phyloP scores from a whole-genome alignment of 2,797 vertebrate species.

The Novumbra hubbsi region DNA sequence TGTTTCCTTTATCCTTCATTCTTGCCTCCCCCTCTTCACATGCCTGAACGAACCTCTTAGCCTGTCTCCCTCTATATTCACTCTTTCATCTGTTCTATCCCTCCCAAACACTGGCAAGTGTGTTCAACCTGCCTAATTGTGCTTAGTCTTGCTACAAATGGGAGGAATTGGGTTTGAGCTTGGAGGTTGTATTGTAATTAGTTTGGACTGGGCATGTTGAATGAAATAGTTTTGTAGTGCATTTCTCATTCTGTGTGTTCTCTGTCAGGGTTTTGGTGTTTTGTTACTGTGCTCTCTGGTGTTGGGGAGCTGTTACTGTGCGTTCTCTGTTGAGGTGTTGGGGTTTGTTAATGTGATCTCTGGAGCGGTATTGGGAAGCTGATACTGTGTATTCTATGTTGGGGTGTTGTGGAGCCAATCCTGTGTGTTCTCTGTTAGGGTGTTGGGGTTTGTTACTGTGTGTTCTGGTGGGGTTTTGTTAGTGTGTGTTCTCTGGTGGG shows the following conservation, averaged over 20 bases:
- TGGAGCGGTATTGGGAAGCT: no score
- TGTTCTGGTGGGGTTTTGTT: no score
- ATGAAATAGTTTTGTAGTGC: slow-evolving; percentile 46
- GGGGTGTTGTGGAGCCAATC: no score
- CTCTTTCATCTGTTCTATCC: slow-evolving; percentile 46
- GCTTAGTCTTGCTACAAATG: slow-evolving; percentile 8
- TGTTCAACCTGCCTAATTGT: slow-evolving; percentile 52
- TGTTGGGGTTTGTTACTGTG: no score
- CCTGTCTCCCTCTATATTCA: slow-evolving; percentile 42
- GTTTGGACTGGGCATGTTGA: slow-evolving; percentile 36
- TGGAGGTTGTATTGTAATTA: slow-evolving; percentile 38
- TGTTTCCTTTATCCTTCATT: neutral
- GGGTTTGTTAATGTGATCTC: no score
- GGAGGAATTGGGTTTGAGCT: slow-evolving; percentile 37
- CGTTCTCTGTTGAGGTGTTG: no score
- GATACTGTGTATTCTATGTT: no score
- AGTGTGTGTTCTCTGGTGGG: no score
- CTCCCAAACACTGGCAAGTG: slow-evolving; percentile 54
- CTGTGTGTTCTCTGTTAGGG: no score
- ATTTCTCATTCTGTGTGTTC: slow-evolving; percentile 50
- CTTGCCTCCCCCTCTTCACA: slow-evolving; percentile 2
- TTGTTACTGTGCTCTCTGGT: slow-evolving; percentile 17
- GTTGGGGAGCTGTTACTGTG: slow-evolving; percentile 22
- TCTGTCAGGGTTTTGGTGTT: slow-evolving; percentile 31
- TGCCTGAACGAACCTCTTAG: slow-evolving; percentile 32